phyloP scores from a whole-genome alignment of 2,113 vertebrate genomes.

The Mohoua ochrocephala region DNA sequence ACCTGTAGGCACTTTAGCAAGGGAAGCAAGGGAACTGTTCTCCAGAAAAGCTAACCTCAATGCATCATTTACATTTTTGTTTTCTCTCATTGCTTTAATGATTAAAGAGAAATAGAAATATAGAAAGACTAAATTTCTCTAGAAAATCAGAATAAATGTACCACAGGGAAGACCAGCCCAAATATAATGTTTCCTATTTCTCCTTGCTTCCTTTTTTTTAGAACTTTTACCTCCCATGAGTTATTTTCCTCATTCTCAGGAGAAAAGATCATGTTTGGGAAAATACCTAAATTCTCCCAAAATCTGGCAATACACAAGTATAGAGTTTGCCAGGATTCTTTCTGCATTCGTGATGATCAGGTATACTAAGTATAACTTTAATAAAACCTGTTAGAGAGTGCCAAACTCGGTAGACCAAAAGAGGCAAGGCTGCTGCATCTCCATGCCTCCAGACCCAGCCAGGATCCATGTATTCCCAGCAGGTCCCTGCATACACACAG shows the following conservation, averaged over 20 bases:
- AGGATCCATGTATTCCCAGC: not conserved
- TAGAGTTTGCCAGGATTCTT: not conserved
- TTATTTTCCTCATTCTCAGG: not conserved
- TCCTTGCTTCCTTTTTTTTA: not conserved
- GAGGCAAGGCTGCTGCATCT: not conserved
- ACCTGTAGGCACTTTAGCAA: conserved; percentile 20
- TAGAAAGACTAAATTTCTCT: not conserved
- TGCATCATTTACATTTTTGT: not conserved
- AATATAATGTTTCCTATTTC: not conserved
- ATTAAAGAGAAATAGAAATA: not conserved
- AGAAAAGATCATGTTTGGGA: not conserved
- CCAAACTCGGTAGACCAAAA: not conserved
- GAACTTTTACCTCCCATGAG: not conserved
- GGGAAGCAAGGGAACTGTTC: not conserved
- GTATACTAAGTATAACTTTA: not conserved
- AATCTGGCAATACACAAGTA: not conserved
- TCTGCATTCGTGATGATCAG: not conserved
- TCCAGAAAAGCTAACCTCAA: conserved; percentile 16
- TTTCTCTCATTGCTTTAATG: not conserved
- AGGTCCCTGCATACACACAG: not conserved
- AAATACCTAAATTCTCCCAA: not conserved
- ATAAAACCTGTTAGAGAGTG: not conserved
- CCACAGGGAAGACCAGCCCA: not conserved
- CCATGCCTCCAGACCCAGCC: not conserved
- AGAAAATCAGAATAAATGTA: not conserved